Conservation (phyloP, 2,797 vertebrate genomes). For the Aplochiton taeniatus region DNA sequence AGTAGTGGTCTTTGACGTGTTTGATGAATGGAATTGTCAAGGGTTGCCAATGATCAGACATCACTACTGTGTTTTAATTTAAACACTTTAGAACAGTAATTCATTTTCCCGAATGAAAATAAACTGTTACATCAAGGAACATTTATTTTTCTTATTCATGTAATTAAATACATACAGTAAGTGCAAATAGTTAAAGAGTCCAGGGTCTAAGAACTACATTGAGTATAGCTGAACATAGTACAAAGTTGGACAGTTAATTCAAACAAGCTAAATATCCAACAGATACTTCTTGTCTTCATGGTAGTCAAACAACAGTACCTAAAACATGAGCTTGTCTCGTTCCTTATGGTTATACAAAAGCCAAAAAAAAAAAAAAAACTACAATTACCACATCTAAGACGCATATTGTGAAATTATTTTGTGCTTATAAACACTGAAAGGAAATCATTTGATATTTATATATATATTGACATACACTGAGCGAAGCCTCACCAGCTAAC, state of each 20-base stretch:
- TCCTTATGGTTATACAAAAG: slow-evolving; percentile 94
- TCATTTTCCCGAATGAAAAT: slow-evolving; percentile 34
- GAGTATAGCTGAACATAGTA: slow-evolving; percentile 93
- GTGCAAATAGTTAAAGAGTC: slow-evolving; percentile 98
- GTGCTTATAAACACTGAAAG: slow-evolving; percentile 92
- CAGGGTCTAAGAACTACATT: slow-evolving; percentile 94
- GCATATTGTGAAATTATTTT: slow-evolving; percentile 86
- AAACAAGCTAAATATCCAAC: slow-evolving; percentile 86
- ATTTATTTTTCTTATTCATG: slow-evolving; percentile 98
- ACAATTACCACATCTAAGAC: slow-evolving; percentile 85
- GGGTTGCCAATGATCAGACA: too few relatives aligned
- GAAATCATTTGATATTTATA: slow-evolving; percentile 81
- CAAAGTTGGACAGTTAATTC: slow-evolving; percentile 93
- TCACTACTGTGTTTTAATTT: too few relatives aligned
- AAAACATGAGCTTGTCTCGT: slow-evolving; percentile 85
- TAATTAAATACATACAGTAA: slow-evolving; percentile 96
- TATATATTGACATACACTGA: slow-evolving; percentile 73
- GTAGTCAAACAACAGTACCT: slow-evolving; percentile 87
- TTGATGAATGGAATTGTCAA: too few relatives aligned
- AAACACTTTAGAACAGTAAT: too few relatives aligned
- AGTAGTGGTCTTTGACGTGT: too few relatives aligned
- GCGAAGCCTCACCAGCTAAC: slow-evolving; percentile 87
- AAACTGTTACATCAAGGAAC: slow-evolving; percentile 88
- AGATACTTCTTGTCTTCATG: slow-evolving; percentile 88
- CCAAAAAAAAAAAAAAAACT: slow-evolving; percentile 85